Percentiles rank a stretch among this genome's conserved stretches.
Conservation (phyloP, 2,797 vertebrate genomes). For the Trichosurus vulpecula region DNA sequence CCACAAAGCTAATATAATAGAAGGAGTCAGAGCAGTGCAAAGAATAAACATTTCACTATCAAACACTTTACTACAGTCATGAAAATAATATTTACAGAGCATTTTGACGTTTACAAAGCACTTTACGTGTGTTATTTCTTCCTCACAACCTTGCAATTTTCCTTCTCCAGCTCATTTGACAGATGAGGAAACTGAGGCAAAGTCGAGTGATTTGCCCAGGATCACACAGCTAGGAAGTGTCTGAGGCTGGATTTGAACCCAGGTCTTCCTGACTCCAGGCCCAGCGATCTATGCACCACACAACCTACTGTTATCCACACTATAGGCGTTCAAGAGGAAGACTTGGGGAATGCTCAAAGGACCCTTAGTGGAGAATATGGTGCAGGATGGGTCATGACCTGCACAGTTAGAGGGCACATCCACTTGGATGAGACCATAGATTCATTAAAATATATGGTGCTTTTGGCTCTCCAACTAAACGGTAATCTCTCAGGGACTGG, state of each 20-base stretch:
- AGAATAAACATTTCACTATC: neutral
- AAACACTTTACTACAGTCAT: neutral
- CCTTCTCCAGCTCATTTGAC: neutral
- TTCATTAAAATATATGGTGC: neutral
- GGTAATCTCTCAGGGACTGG: neutral
- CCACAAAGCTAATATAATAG: neutral
- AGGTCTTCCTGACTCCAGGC: neutral
- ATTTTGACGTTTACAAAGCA: neutral
- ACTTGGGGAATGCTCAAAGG: no score
- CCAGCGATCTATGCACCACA: neutral
- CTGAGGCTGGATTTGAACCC: neutral
- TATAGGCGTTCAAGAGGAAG: neutral
- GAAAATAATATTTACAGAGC: neutral
- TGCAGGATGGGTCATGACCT: neutral
- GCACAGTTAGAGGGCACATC: neutral
- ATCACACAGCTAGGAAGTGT: neutral
- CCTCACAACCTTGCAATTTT: neutral
- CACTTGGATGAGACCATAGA: neutral
- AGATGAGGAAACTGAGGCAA: neutral
- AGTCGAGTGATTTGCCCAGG: neutral
- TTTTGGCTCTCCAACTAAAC: neutral
- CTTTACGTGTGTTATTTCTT: neutral
- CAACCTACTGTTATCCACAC: neutral
- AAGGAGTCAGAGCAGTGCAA: neutral
- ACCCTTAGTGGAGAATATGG: neutral